These are phyloP conservation scores for Mesocricetus auratus DNA, from an alignment of 2,113 vertebrate genomes.

Conservation along the genomic window DNA sequence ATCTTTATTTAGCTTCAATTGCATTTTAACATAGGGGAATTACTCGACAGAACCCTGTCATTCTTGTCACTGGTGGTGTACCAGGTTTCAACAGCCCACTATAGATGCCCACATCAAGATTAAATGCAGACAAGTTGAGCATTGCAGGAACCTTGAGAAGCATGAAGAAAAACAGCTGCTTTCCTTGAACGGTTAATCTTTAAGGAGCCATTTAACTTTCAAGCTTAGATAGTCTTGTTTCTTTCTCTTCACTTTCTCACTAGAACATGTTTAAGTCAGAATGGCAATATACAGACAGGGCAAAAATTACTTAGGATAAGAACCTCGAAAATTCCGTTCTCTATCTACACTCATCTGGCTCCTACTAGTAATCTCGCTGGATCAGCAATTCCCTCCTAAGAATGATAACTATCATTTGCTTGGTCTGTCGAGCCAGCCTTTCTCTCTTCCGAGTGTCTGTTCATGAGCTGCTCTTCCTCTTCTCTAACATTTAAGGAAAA, in stretches of 20 bases:
- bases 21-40: neutral
- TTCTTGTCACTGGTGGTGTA: neutral
- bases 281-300: constrained; percentile 9
- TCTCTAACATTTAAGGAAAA: constrained; percentile 39
- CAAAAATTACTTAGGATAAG: constrained; percentile 55
- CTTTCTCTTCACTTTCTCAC: neutral
- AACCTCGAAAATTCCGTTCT: constrained; percentile 37
- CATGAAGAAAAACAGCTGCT: constrained; percentile 37
- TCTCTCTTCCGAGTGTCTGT: constrained; percentile 23
- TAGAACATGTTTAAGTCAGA: neutral
- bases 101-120: neutral
- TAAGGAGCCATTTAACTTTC: constrained; percentile 51
- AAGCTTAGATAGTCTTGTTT: constrained; percentile 28
- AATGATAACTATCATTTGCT: neutral
- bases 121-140: neutral
- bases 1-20: neutral
- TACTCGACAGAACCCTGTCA: neutral
- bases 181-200: constrained; percentile 27
- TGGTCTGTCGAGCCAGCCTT: neutral
- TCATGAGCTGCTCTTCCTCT: constrained; percentile 54
- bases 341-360: neutral
- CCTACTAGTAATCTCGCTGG: neutral
- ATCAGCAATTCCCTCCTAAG: constrained; percentile 41
- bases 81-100: neutral
- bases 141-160: neutral